Conservation (phyloP, 2,797 vertebrate species). For the Euthynnus affinis region DNA sequence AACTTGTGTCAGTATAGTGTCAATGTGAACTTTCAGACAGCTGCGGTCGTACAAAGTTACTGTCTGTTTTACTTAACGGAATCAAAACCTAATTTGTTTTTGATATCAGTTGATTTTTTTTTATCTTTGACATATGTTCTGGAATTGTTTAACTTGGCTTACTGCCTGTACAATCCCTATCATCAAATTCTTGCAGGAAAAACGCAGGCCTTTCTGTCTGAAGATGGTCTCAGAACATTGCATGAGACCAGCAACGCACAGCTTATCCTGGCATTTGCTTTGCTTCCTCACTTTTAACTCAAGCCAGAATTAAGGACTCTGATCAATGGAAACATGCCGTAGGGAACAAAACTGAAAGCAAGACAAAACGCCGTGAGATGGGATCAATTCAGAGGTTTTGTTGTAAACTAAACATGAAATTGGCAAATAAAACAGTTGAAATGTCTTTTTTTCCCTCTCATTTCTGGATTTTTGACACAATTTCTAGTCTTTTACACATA, state of each 20-base stretch:
- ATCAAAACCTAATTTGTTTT: conserved; percentile 28
- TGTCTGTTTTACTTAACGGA: conserved; percentile 17
- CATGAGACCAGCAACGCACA: neutral
- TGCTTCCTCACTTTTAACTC: neutral
- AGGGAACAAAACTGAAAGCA: neutral
- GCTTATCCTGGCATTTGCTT: conserved; percentile 24
- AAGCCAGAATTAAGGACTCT: neutral
- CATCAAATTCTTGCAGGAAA: neutral
- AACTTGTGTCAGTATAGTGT: conserved; percentile 12
- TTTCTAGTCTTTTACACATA: neutral
- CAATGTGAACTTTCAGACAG: conserved; percentile 13
- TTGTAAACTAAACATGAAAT: neutral
- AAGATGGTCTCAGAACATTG: neutral
- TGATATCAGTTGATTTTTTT: neutral
- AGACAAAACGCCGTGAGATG: neutral
- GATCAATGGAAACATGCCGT: neutral
- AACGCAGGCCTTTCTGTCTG: no score
- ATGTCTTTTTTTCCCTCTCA: neutral
- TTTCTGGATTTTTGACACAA: neutral
- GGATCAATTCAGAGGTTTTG: neutral
- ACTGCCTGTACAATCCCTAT: neutral
- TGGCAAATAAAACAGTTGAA: neutral
- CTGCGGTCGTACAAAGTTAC: neutral
- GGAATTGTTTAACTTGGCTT: conserved; percentile 15
- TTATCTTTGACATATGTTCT: conserved; percentile 1